Conservation (phyloP, 2,888 invertebrate species). For the Mellilla xanthometata region DNA sequence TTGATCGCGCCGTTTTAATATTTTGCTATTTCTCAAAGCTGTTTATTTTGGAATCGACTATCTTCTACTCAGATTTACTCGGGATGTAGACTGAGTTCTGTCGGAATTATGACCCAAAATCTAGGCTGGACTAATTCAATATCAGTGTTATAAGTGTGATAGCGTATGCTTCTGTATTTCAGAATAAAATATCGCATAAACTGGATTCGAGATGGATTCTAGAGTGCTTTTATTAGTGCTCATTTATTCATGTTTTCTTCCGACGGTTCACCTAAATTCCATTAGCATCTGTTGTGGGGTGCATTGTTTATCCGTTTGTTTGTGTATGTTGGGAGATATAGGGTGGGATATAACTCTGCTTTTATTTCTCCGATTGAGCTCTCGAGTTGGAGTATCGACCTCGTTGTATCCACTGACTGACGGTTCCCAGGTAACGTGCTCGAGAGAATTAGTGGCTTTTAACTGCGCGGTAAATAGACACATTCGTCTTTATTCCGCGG, state of each 20-base stretch:
- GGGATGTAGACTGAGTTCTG: neutral
- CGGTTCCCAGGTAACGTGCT: constrained; percentile 17
- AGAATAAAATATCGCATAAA: neutral
- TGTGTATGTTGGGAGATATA: constrained; percentile 7
- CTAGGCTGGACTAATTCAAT: neutral
- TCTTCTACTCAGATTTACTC: neutral
- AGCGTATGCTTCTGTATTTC: neutral
- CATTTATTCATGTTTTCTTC: constrained; percentile 8
- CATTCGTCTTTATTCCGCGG: constrained; percentile 15
- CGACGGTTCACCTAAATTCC: constrained; percentile 9
- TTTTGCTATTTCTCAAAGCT: constrained; percentile 2
- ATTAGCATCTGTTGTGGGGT: neutral
- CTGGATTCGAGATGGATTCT: neutral
- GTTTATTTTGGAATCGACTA: constrained; percentile 1
- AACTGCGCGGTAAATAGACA: constrained; percentile 5
- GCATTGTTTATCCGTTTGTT: constrained; percentile 10
- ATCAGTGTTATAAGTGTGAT: neutral
- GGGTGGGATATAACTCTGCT: constrained; percentile 2
- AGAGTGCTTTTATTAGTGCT: neutral
- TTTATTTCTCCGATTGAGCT: constrained; percentile 9
- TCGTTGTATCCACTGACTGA: constrained; percentile 8
- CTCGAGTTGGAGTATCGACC: constrained; percentile 7
- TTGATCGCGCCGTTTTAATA: constrained; percentile 5
- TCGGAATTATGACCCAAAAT: constrained; percentile 1
- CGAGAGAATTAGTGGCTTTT: constrained; percentile 19